Evolutionary conservation across 2,888 invertebrate genomes (phyloP), one percentile per base, ranked within the genome.

Genomic region (Lissocephala sabroskyi): DNA sequence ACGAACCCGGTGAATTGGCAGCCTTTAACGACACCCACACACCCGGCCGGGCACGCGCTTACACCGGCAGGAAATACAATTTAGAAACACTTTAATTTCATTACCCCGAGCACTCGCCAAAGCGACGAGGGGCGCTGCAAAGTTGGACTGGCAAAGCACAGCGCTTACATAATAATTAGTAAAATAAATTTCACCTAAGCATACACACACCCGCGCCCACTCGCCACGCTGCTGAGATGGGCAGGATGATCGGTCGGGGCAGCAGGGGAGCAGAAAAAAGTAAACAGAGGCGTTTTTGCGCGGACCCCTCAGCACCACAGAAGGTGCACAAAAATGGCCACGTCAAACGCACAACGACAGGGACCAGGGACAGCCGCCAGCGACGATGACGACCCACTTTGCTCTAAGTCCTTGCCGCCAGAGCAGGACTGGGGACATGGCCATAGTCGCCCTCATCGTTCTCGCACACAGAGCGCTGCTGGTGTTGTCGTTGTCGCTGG

Each of bases 121-220:
- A n/a, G n/a, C n/a, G 37, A 32, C 11, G 30, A 3, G 2, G 11
- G 11, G 13, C 36, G 6, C 17, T 36, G 42, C 42, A 39, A n/a
- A n/a, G n/a, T n/a, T 13, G 37, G 19, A 36, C n/a, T 23, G 13
- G 23, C 23, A 23, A 26, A 53, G 51, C 56, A 37, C 36, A 41
- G 41, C 51, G 67, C 71, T 71, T 75, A 73, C 70, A 73, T 73
- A 67, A 73, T 75, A 70, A 70, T 70, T 70, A 75, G 68, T 70
- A 64, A 71, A 75, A 70, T 70, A 70, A 73, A 70, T 70, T 70
- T 67, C 55, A 56, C 73, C 76, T 65, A 73, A 70, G 62, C 57
- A 75, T 55, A 70, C 65, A 75, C 13, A 23, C 3, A 23, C 3
- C 41, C 18, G 33, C 35, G 30, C n/a, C n/a, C n/a, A n/a, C n/a